phyloP scores from a whole-genome alignment of 2,888 invertebrate genomes.

The Shargacucullia verbasci region DNA sequence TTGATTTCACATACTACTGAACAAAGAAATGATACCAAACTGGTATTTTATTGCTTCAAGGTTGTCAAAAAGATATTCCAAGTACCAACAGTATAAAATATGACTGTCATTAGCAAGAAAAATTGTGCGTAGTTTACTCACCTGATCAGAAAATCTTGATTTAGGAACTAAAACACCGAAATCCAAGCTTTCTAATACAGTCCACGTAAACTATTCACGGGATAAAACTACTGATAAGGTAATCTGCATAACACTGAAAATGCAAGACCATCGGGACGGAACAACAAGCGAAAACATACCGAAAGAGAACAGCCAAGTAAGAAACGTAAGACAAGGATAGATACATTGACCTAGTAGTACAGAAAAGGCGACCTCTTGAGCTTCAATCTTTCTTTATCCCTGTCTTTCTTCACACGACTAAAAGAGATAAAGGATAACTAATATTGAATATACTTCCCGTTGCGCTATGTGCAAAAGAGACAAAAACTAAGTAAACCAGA shows the following conservation, averaged over 20 bases:
- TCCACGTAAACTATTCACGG: slow-evolving; percentile 70
- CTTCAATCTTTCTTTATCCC: slow-evolving; percentile 40
- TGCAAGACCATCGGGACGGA: slow-evolving; percentile 74
- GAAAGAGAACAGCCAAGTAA: slow-evolving; percentile 48
- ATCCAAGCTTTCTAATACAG: slow-evolving; percentile 67
- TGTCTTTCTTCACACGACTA: slow-evolving; percentile 10
- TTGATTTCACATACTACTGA: slow-evolving; percentile 48
- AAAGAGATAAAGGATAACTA: slow-evolving; percentile 37
- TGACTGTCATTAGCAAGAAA: slow-evolving; percentile 72
- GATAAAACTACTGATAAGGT: slow-evolving; percentile 67
- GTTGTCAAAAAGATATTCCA: slow-evolving; percentile 80
- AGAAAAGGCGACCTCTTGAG: slow-evolving; percentile 29
- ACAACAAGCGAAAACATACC: slow-evolving; percentile 80
- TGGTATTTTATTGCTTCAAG: slow-evolving; percentile 77
- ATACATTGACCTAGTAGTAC: slow-evolving; percentile 27
- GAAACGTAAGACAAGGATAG: slow-evolving; percentile 56
- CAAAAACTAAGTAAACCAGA: slow-evolving; percentile 39
- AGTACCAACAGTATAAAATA: slow-evolving; percentile 57
- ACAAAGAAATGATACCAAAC: slow-evolving; percentile 74
- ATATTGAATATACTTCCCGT: neutral
- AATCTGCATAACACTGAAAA: slow-evolving; percentile 77
- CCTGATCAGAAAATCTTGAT: slow-evolving; percentile 66
- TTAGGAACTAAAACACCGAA: slow-evolving; percentile 62
- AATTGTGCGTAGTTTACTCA: slow-evolving; percentile 81
- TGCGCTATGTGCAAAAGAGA: slow-evolving; percentile 53